A percentile compares a stretch with the other conserved stretches of the same genome.
These are phyloP conservation scores for Ctenodactylus gundi DNA, from an alignment of 2,113 vertebrate species.

Conservation along the genomic window DNA sequence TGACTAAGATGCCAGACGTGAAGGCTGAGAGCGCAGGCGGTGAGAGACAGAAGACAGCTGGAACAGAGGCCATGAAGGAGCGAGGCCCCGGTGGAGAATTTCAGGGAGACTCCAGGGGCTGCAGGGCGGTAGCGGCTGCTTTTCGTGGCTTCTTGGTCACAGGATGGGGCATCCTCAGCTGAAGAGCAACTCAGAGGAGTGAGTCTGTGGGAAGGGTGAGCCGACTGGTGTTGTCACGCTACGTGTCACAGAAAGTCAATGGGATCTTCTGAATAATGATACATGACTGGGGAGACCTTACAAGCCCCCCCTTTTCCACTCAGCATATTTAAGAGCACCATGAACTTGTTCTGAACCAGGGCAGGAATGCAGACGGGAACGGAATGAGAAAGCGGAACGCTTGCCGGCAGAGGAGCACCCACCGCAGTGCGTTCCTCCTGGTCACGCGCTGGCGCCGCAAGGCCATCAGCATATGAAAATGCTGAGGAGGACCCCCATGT, in stretches of 20 bases:
- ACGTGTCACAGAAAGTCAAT: background rate
- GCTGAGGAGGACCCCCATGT: no score
- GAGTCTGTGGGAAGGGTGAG: no score
- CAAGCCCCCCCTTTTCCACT: background rate
- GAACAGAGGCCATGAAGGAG: background rate
- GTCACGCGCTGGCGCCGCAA: fast-evolving
- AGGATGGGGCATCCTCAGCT: no score
- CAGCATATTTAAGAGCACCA: background rate
- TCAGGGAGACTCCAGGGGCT: background rate
- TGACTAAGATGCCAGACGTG: background rate
- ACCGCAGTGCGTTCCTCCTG: background rate
- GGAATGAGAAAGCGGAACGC: background rate
- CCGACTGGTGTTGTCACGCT: fast-evolving
- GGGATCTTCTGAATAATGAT: background rate
- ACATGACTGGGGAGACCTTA: background rate
- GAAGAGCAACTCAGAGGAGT: background rate
- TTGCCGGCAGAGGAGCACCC: background rate
- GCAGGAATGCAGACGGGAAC: no score
- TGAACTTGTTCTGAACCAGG: background rate
- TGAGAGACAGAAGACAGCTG: background rate
- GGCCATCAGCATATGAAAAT: fast-evolving
- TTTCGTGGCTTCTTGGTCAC: background rate
- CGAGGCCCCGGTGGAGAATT: background rate
- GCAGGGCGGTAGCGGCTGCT: background rate
- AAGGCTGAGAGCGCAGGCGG: background rate